Evolutionary conservation across 1,140 invertebrate genomes (phyloP), one percentile per base, ranked within the genome.

Genomic region (Nixonia krombeini): DNA sequence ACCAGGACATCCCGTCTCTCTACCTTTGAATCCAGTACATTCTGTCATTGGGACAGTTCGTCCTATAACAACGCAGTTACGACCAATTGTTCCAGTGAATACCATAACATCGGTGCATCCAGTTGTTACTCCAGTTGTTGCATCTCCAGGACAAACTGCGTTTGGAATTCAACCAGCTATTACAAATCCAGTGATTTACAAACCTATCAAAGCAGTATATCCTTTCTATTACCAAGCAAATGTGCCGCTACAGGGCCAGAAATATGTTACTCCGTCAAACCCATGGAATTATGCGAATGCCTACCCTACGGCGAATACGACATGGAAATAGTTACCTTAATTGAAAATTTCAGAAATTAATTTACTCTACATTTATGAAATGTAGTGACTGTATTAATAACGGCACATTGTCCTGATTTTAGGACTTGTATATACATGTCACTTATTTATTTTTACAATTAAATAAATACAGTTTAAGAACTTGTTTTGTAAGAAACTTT

Each of bases 191-290:
- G 26, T 78, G n/a, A 26, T 82, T 0, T 73, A 81, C 47, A 82
- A 84, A 46, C 80, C 80, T 6, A 23, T 80, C 3, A 84, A 83
- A 64, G 26, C 76, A 15, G 58, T 79, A 7, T 73, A 74, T 53
- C 78, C 80, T 8, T 44, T 82, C 4, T 81, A 78, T 25, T 82
- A 81, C 41, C 75, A 82, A 40, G 69, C 69, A n/a, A 73, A 75
- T 31, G n/a, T 75, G 1, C 40, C 45, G 0, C 74, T 73, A 35
- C 75, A 71, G 12, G 33, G 74, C 18, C 74, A 76, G 3, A 84
- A 83, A 49, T 62, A 70, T 4, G 13, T 45, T 4, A 16, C 51
- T 10, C 41, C 69, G 12, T 49, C 55, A 13, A 58, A 76, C 12
- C 74, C 80, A 0, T 83, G 80, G 82, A 75, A 47, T 40, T 82